A percentile compares a stretch with the other conserved stretches of the same genome.
These are phyloP conservation scores for Hemiprocne comata DNA, from an alignment of 2,113 vertebrate genomes.

Conservation along the genomic window DNA sequence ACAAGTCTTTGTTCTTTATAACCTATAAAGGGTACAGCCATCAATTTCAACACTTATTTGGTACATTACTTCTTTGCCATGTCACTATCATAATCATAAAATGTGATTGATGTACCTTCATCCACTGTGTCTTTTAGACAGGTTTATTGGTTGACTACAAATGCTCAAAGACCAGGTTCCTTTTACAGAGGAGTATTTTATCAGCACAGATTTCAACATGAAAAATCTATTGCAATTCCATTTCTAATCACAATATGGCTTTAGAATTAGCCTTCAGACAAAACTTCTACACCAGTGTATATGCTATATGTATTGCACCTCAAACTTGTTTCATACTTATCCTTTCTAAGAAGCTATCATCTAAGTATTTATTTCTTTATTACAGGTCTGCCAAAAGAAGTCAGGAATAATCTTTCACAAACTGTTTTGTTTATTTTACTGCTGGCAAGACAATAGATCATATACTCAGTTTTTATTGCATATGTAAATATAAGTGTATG, in stretches of 20 bases:
- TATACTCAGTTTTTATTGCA: slow-evolving; percentile 28
- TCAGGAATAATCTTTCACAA: slow-evolving; percentile 17
- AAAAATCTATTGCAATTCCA: background rate
- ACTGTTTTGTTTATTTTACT: slow-evolving; percentile 1
- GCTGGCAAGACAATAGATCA: slow-evolving; percentile 34
- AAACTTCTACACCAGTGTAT: background rate
- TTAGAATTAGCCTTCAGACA: background rate
- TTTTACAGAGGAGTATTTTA: slow-evolving; percentile 15
- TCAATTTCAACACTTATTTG: slow-evolving; percentile 24
- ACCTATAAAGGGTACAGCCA: background rate
- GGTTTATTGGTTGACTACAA: slow-evolving; percentile 31
- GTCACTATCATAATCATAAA: slow-evolving; percentile 13
- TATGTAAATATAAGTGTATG: slow-evolving; percentile 32
- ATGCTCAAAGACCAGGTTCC: background rate
- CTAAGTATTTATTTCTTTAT: background rate
- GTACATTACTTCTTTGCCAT: slow-evolving; percentile 5
- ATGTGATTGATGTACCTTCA: slow-evolving; percentile 16
- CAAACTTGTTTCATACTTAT: background rate
- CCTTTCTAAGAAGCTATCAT: background rate
- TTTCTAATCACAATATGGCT: background rate
- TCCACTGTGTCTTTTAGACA: background rate
- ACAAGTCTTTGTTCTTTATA: background rate
- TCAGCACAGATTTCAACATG: background rate
- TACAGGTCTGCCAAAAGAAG: background rate
- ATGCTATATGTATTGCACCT: background rate